Evolutionary conservation across 2,888 invertebrate species (phyloP).

Genomic region (Scaptomyza parva): DNA sequence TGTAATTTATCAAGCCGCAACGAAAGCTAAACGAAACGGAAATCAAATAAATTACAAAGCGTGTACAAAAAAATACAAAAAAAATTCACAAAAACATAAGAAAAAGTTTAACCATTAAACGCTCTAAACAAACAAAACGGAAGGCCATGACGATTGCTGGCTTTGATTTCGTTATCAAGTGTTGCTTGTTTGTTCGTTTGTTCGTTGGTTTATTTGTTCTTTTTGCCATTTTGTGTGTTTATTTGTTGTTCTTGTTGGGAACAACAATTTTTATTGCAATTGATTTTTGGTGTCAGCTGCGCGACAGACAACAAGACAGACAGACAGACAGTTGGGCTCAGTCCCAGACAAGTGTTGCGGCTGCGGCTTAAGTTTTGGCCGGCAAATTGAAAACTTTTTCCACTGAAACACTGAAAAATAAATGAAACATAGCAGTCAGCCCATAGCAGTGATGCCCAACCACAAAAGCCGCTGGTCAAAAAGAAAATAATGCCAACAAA

Average conservation of each 20-base stretch:
- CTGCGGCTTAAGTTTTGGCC: slow-evolving; percentile 74
- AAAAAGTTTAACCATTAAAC: slow-evolving; percentile 71
- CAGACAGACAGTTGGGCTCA: slow-evolving; percentile 10
- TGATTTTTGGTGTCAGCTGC: slow-evolving; percentile 79
- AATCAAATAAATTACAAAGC: slow-evolving; percentile 72
- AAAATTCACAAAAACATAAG: slow-evolving; percentile 16
- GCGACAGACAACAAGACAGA: slow-evolving; percentile 34
- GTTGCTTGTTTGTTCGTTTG: slow-evolving; percentile 21
- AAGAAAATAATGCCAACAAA: slow-evolving; percentile 23
- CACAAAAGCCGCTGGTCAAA: slow-evolving; percentile 15
- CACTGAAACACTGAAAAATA: slow-evolving; percentile 28
- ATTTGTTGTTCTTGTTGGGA: too few relatives aligned
- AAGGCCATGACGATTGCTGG: slow-evolving; percentile 50
- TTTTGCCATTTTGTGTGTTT: slow-evolving; percentile 50
- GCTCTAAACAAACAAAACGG: slow-evolving; percentile 59
- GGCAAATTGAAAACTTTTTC: slow-evolving; percentile 78
- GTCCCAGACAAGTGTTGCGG: slow-evolving; percentile 61
- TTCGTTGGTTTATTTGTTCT: slow-evolving; percentile 37
- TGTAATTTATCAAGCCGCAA: slow-evolving; percentile 67
- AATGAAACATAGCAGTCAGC: slow-evolving; percentile 17
- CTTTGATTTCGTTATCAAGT: slow-evolving; percentile 15
- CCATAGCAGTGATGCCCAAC: slow-evolving; percentile 27
- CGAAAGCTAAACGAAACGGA: slow-evolving; percentile 17
- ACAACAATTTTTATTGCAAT: slow-evolving; percentile 75
- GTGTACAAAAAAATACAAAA: slow-evolving; percentile 43